Base-by-base conservation (phyloP, 2,888 invertebrate genomes). In the Acleris literana region DNA sequence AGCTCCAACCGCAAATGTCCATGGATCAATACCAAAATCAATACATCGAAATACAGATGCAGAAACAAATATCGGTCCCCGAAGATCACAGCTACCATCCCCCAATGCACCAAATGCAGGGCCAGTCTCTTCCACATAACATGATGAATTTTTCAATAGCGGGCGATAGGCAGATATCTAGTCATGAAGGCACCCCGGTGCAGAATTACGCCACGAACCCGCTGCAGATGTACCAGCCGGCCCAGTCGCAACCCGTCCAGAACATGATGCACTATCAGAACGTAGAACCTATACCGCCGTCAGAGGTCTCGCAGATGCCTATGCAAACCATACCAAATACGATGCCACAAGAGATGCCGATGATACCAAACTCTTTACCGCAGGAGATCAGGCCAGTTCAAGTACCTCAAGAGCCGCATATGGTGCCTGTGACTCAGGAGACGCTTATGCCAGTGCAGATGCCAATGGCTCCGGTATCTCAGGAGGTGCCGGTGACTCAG, bases 181-280 rank as follows among this genome's bases (percentile, higher is more conserved):
- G 90, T 88, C 93, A 90, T 81, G 93, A 93, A 84, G 90, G 92
- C 84, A 92, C 91, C 7, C 91, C 90, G 13, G 89, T 90, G 82
- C 93, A 92, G 80, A 90, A 92, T 81, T 92, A 84, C 69, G 74
- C 87, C 69, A 78, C 88, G 76, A 92, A 92, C 72, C 92, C 92
- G 63, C 79, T 92, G 73, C 93, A 93, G 69, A 87, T 91, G 84
- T 90, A 90, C 76, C 93, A 86, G 70, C 87, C 73, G 63, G 81
- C 71, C 53, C 86, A 83, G 62, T 81, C 76, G 25, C 87, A 87
- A 68, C 79, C 82, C 0, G 73, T 81, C 57, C 65, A 61, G 13
- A 55, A 29, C 22, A 33, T 51, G 6, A 33, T 61, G 55, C 53
- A 53, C 16, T 55, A 63, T 39, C 65, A 61, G 29, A 49, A 25